Evolutionary conservation across 2,888 invertebrate species (phyloP).

Genomic region (Tortrix viridana): DNA sequence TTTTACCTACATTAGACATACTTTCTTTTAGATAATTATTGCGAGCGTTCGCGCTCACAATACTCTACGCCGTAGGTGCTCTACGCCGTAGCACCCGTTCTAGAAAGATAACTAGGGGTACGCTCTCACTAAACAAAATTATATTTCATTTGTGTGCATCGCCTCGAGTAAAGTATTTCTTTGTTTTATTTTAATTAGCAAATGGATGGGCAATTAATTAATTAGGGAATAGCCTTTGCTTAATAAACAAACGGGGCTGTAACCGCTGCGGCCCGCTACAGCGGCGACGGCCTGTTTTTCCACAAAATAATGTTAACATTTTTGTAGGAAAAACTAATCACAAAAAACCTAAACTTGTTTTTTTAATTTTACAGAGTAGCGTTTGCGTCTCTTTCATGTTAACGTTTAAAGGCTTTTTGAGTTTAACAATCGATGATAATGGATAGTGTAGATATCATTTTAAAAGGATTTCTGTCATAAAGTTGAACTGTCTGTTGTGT

Average conservation of each 20-base stretch:
- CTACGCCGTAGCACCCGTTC: neutral
- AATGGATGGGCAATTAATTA: conserved; percentile 62
- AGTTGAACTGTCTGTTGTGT: no score
- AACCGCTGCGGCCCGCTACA: neutral
- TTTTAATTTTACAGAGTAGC: no score
- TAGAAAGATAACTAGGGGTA: neutral
- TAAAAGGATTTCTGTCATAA: no score
- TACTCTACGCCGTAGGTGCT: conserved; percentile 2
- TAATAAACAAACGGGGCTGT: conserved; percentile 21
- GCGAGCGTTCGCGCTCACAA: neutral
- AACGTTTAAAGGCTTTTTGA: no score
- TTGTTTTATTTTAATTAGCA: conserved; percentile 56
- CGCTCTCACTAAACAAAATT: neutral
- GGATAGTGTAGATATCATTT: no score
- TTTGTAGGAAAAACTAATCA: neutral
- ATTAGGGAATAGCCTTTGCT: conserved; percentile 14
- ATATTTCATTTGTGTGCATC: neutral
- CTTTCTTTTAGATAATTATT: no score
- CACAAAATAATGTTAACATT: neutral
- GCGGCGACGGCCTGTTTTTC: neutral
- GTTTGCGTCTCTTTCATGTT: no score
- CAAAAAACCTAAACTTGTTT: neutral
- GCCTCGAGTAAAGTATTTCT: conserved; percentile 35
- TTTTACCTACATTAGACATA: no score
- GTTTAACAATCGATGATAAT: no score